phyloP scores from a whole-genome alignment of 2,888 invertebrate genomes.

The Coenonympha arcania region DNA sequence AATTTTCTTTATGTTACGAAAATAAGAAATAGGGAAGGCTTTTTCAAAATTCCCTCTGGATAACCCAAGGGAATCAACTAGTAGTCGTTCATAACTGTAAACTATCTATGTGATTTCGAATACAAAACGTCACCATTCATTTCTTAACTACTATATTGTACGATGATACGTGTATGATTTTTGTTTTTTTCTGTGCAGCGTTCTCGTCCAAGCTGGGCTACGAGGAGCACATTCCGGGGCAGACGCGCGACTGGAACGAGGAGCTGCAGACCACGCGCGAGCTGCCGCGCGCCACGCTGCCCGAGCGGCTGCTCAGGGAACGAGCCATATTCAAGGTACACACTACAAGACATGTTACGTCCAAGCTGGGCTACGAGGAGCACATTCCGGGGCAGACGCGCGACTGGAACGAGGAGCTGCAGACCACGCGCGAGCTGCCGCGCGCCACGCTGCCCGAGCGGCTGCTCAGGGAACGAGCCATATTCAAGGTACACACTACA shows the following conservation, averaged over 20 bases:
- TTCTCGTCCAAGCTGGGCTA: conserved; percentile 97
- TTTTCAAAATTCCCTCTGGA: no score
- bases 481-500: conserved; percentile 76
- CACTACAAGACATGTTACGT: no score
- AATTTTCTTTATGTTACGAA: no score
- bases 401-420: conserved; percentile 99
- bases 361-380: conserved; percentile 97
- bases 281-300: conserved; percentile 91
- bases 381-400: conserved; percentile 99
- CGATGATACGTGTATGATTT: no score
- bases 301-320: conserved; percentile 93
- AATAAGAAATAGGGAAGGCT: no score
- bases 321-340: conserved; percentile 85
- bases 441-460: conserved; percentile 94
- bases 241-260: conserved; percentile 99
- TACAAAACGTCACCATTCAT: no score
- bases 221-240: conserved; percentile 99
- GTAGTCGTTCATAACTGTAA: no score
- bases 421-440: conserved; percentile 96
- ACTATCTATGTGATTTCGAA: no score
- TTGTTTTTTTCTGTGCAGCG: conserved; percentile 68
- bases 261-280: conserved; percentile 98
- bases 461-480: conserved; percentile 93
- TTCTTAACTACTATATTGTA: no score
- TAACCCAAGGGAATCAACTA: no score